Percentiles rank a stretch among this genome's conserved stretches.
Conservation (phyloP, 2,888 invertebrate species). For the Cheilosia urbana region DNA sequence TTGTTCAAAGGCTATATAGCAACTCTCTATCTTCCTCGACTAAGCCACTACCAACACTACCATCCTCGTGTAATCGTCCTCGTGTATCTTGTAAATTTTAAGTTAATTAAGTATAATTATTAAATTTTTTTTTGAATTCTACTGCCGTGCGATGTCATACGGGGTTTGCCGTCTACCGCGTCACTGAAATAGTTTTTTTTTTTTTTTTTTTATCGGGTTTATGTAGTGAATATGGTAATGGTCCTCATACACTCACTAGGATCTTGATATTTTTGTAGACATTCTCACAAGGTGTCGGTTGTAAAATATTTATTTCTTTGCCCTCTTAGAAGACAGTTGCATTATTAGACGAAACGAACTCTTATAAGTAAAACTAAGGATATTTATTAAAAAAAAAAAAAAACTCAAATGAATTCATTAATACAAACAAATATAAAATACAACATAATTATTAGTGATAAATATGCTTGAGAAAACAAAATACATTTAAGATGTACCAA, state of each 20-base stretch:
- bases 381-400: conserved; percentile 62
- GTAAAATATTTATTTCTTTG: conserved; percentile 55
- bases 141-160: conserved; percentile 63
- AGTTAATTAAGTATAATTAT: conserved; percentile 62
- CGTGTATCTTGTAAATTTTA: conserved; percentile 64
- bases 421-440: conserved; percentile 20
- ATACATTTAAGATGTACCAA: conserved; percentile 20
- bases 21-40: conserved; percentile 10
- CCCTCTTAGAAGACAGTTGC: conserved; percentile 36
- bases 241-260: too few relatives aligned
- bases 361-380: conserved; percentile 47
- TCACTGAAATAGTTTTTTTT: conserved; percentile 5
- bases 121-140: conserved; percentile 26
- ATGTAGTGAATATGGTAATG: not conserved
- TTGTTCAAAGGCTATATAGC: not conserved
- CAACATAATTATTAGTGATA: conserved; percentile 40
- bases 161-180: conserved; percentile 6
- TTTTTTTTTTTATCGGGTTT: not conserved
- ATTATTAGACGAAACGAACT: conserved; percentile 18
- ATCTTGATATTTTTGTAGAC: not conserved
- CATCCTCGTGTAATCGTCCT: conserved; percentile 28
- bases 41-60: conserved; percentile 21
- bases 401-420: conserved; percentile 47
- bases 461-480: conserved; percentile 27
- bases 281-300: conserved; percentile 48